Conservation (phyloP, 2,888 invertebrate genomes). For the Aporophyla lueneburgensis region DNA sequence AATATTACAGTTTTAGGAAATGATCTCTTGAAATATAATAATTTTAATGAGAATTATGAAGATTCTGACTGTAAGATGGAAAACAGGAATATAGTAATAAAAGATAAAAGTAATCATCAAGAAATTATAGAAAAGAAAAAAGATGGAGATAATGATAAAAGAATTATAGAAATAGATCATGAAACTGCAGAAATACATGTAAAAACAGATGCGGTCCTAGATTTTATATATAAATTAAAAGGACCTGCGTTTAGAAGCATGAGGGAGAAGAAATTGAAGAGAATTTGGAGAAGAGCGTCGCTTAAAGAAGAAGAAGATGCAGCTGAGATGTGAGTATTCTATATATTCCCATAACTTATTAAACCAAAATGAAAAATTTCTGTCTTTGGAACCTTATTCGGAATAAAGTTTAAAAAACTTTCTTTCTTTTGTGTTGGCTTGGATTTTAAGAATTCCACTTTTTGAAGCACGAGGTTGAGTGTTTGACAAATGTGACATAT, state of each 20-base stretch:
- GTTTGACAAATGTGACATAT: not conserved
- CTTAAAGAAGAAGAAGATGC: slow-evolving; percentile 2
- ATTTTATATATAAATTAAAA: slow-evolving; percentile 38
- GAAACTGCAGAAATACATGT: not conserved
- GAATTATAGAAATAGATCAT: not conserved
- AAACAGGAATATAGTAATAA: not conserved
- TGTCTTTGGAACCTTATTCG: too few species aligned
- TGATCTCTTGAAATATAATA: not conserved
- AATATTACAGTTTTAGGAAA: not conserved
- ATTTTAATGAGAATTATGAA: not conserved
- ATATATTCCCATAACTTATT: not conserved
- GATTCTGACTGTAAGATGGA: not conserved
- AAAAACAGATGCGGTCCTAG: slow-evolving; percentile 24
- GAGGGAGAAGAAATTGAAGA: slow-evolving; percentile 47
- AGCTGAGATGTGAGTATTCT: slow-evolving; percentile 37
- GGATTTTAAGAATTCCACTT: not conserved
- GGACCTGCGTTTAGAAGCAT: slow-evolving; percentile 48
- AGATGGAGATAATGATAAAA: not conserved
- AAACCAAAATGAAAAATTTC: too few species aligned
- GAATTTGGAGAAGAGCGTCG: slow-evolving; percentile 43
- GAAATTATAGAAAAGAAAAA: too few species aligned
- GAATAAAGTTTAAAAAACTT: not conserved
- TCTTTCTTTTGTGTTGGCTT: not conserved
- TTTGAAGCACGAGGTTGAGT: not conserved
- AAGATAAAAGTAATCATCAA: not conserved